phyloP scores from a whole-genome alignment of 2,113 vertebrate species.

The Oreochromis tanganicae region DNA sequence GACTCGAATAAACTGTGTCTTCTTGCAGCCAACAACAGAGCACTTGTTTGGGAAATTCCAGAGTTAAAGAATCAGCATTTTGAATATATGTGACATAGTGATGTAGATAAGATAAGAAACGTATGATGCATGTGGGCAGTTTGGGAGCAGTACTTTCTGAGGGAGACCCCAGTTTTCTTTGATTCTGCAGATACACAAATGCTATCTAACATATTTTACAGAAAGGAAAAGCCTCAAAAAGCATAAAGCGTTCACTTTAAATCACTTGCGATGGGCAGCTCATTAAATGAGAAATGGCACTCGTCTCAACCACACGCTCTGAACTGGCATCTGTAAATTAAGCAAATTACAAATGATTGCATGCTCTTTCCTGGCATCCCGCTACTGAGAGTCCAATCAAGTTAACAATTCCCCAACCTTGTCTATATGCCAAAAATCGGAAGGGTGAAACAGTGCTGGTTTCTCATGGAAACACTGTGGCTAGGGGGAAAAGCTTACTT shows the following conservation, averaged over 20 bases:
- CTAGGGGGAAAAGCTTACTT: constrained; percentile 22
- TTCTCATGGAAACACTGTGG: background rate
- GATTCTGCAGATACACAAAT: background rate
- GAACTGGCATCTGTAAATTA: constrained; percentile 46
- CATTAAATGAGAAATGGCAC: background rate
- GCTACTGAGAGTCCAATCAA: constrained; percentile 40
- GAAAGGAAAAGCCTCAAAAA: background rate
- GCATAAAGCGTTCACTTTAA: background rate
- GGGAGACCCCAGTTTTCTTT: background rate
- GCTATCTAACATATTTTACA: background rate
- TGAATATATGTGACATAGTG: background rate
- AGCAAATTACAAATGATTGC: constrained; percentile 51
- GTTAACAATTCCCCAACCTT: constrained; percentile 34
- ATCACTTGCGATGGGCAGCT: background rate
- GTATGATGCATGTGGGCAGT: background rate
- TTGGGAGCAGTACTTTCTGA: background rate
- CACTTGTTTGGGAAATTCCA: background rate
- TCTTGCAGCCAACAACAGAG: background rate
- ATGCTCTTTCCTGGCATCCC: constrained; percentile 27
- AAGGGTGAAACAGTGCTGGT: background rate
- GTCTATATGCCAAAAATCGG: background rate
- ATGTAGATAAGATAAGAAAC: background rate
- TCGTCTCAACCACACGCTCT: background rate
- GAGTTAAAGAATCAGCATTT: background rate
- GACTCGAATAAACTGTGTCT: background rate